Percentiles rank a stretch among this genome's conserved stretches.
Evolutionary conservation across 2,113 vertebrate species (phyloP).

Genomic region (Stigmatopora nigra): DNA sequence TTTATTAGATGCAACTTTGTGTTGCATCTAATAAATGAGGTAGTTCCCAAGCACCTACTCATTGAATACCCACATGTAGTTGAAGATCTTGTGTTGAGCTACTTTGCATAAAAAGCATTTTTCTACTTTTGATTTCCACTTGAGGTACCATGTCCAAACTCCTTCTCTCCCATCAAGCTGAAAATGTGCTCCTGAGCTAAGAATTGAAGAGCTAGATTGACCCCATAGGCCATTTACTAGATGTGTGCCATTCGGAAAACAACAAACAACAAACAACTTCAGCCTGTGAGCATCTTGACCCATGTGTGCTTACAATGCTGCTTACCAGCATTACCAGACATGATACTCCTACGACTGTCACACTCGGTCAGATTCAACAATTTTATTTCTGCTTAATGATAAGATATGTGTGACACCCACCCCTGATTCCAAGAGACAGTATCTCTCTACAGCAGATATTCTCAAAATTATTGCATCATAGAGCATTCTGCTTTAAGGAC

Average conservation of each 20-base stretch:
- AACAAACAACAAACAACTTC: constrained; percentile 67
- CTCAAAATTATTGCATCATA: too few relatives aligned
- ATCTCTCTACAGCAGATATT: too few relatives aligned
- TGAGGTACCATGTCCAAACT: constrained; percentile 33
- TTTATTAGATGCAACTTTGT: too few relatives aligned
- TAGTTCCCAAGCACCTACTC: constrained; percentile 13
- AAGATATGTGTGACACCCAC: constrained; percentile 29
- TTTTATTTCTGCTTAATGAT: constrained; percentile 40
- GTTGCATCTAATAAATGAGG: constrained; percentile 4
- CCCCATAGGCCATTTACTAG: constrained; percentile 37
- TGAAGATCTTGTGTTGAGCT: constrained; percentile 38
- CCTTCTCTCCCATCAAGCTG: constrained; percentile 29
- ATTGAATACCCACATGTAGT: constrained; percentile 15
- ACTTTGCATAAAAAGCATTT: constrained; percentile 51
- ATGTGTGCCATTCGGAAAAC: constrained; percentile 55
- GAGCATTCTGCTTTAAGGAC: too few relatives aligned
- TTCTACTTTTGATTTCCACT: constrained; percentile 41
- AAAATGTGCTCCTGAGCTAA: constrained; percentile 36
- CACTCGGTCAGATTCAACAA: constrained; percentile 28
- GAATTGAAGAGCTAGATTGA: constrained; percentile 45
- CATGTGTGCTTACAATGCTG: constrained; percentile 35
- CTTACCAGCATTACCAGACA: constrained; percentile 26
- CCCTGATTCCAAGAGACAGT: constrained; percentile 8
- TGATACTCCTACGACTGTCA: constrained; percentile 46
- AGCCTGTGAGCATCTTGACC: constrained; percentile 48